A percentile compares a stretch with the other conserved stretches of the same genome.
Evolutionary conservation across 1,140 invertebrate genomes (phyloP).

Genomic region (Oreohelix idahoensis): DNA sequence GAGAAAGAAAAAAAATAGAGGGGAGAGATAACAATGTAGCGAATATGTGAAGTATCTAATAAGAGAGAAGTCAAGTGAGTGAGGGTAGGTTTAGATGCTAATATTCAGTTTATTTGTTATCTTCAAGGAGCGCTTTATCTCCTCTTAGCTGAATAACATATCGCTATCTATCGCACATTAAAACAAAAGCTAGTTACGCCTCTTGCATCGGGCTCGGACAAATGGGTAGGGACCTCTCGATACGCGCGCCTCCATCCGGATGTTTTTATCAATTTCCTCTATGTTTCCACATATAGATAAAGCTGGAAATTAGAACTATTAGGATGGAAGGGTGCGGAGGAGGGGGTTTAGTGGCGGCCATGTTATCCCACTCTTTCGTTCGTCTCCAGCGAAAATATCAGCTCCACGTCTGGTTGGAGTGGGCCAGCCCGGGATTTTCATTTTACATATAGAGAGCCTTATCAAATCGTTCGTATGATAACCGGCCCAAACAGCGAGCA

Average conservation of each 20-base stretch:
- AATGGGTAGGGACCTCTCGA: not conserved
- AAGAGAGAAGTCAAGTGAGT: no score
- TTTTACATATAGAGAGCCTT: slow-evolving; percentile 29
- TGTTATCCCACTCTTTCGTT: not conserved
- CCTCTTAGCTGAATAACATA: not conserved
- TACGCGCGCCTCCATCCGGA: not conserved
- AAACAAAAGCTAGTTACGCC: not conserved
- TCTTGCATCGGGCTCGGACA: not conserved
- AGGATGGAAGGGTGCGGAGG: not conserved
- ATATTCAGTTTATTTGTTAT: no score
- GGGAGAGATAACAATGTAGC: no score
- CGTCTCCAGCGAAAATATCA: slow-evolving; percentile 3
- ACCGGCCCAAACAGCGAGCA: slow-evolving; percentile 14
- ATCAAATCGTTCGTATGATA: slow-evolving; percentile 27
- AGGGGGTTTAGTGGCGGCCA: not conserved
- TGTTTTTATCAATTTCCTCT: not conserved
- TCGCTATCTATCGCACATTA: slow-evolving; percentile 2
- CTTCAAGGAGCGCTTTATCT: not conserved
- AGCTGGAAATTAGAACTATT: not conserved
- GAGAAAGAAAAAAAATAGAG: no score
- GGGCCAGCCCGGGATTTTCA: slow-evolving; percentile 7
- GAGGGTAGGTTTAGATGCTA: no score
- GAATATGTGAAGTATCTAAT: no score
- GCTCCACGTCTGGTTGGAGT: not conserved
- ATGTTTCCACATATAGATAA: not conserved